Evolutionary conservation across 2,888 invertebrate species (phyloP).

Genomic region (Nezara viridula): DNA sequence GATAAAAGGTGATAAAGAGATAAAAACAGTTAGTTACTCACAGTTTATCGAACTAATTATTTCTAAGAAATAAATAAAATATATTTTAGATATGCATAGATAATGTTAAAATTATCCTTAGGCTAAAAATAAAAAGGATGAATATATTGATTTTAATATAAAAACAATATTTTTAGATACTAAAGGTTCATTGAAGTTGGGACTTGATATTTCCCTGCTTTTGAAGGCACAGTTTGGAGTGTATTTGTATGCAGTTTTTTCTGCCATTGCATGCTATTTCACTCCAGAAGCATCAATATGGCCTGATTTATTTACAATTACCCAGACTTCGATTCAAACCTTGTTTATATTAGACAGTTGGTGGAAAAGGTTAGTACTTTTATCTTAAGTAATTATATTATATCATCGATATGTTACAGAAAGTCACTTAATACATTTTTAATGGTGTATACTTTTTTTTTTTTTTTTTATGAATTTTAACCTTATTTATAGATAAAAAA

Average conservation of each 20-base stretch:
- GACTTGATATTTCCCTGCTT: conserved; percentile 84
- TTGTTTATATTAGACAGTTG: conserved; percentile 79
- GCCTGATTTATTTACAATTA: conserved; percentile 69
- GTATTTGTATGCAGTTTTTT: conserved; percentile 89
- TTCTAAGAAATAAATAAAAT: no score
- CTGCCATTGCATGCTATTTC: conserved; percentile 84
- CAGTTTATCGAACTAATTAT: no score
- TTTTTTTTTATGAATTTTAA: no score
- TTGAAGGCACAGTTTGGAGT: conserved; percentile 91
- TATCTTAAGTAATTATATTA: no score
- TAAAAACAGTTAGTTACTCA: no score
- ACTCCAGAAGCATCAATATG: conserved; percentile 72
- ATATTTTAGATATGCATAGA: not conserved
- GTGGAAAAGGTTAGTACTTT: conserved; percentile 66
- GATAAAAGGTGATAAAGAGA: no score
- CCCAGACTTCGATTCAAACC: conserved; percentile 85
- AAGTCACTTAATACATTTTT: no score
- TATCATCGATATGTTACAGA: no score
- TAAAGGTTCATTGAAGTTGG: conserved; percentile 68
- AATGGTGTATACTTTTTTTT: no score
- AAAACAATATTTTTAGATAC: conserved; percentile 38
- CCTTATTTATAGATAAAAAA: no score
- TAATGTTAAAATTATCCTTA: not conserved
- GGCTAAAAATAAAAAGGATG: not conserved
- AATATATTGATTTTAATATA: not conserved